Percentiles rank a stretch among this genome's conserved stretches.
Conservation (phyloP, 2,797 vertebrate species). For the Rhabdophis nuchalis region DNA sequence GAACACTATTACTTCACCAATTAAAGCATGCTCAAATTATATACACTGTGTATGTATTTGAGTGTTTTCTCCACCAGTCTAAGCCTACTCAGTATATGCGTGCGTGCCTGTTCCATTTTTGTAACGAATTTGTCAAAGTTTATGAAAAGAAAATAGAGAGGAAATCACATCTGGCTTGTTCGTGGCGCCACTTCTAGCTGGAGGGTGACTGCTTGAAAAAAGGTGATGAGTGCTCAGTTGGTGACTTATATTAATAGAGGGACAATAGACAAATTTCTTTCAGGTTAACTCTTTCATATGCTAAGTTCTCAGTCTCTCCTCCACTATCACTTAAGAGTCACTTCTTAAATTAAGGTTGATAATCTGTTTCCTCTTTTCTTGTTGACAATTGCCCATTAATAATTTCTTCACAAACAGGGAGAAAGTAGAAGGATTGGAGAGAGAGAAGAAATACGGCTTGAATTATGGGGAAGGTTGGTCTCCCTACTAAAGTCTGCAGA, state of each 20-base stretch:
- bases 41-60: not conserved
- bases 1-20: not conserved
- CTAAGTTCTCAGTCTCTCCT: not conserved
- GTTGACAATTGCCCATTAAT: not conserved
- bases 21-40: conserved; percentile 6
- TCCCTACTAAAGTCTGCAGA: not conserved
- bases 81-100: not conserved
- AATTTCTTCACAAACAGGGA: not conserved
- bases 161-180: conserved; percentile 55
- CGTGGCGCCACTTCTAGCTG: conserved; percentile 54
- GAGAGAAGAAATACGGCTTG: not conserved
- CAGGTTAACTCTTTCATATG: conserved; percentile 48
- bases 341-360: not conserved
- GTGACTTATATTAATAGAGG: conserved; percentile 59
- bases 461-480: not conserved
- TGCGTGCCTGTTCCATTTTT: not conserved
- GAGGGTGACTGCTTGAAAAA: conserved; percentile 47
- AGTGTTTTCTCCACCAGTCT: not conserved
- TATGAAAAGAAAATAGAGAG: conserved; percentile 55
- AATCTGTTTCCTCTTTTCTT: not conserved
- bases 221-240: conserved; percentile 55
- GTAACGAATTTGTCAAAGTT: conserved; percentile 44
- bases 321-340: not conserved
- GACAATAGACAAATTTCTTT: conserved; percentile 56
- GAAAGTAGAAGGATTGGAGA: not conserved